Base-by-base conservation (phyloP, 2,888 invertebrate genomes). In the Caenorhabditis sulstoni region DNA sequence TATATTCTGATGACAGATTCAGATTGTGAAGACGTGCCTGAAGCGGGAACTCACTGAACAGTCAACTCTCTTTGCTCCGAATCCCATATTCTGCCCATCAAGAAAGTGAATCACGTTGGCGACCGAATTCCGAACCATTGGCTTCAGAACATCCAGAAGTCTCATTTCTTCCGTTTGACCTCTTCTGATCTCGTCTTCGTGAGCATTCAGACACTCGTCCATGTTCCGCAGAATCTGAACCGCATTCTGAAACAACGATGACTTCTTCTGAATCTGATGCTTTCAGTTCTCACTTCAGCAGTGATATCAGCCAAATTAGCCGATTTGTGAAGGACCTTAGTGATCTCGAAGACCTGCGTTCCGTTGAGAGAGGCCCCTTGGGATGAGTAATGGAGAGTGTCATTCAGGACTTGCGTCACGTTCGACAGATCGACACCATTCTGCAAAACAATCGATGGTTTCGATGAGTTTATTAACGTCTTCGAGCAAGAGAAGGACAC, bases 21-120 rank as follows among this genome's bases (percentile, higher is more conserved):
- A n/a, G n/a, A n/a, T n/a, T n/a, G n/a, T n/a, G n/a, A n/a, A n/a
- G n/a, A n/a, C n/a, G n/a, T n/a, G n/a, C n/a, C 35, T 39, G 12
- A 11, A 7, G 9, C 18, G 7, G 2, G 20, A 5, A 62, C 73
- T 52, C 29, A 55, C 62, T 12, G 44, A 18, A 35, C 80, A 80
- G n/a, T 80, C 55, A 1, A 79, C 55, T n/a, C 47, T 22, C 18
- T 65, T 70, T 0, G 79, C 66, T 39, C 50, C 57, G 37, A 79
- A 79, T 14, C 79, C 79, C 9, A 79, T 12, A 61, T 79, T 79
- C 41, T 7, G 52, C 11, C 79, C 75, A n/a, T 75, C 12, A n/a
- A 79, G 29, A 39, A 61, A 79, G 3, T 64, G 55, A 7, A 79
- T 79, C 1, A 47, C 22, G 0, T 29, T 18, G 12, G 59, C 68